Evolutionary conservation across 2,888 invertebrate species (phyloP), one percentile per base, ranked within the genome.

Genomic region (Lithophane ornitopus): DNA sequence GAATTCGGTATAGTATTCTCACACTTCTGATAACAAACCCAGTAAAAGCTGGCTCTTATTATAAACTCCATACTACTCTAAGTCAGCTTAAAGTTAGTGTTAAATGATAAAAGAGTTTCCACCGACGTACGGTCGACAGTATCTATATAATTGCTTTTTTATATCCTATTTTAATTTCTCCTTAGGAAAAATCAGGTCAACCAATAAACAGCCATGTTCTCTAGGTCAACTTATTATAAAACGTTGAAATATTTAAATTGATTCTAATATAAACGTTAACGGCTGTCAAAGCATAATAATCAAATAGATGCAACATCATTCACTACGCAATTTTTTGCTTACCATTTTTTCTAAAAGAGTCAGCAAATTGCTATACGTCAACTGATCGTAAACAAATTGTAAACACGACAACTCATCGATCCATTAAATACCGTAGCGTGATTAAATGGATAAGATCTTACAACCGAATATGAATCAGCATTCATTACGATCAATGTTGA

Each of bases 361-460:
- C 70, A 70, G 7, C 61, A 49, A 63, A 59, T 78, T 73, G 52
- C 12, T 65, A 1, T n/a, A 16, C 44, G 8, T 79, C 19, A n/a
- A 46, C 44, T 65, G 62, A 72, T 61, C 16, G 73, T 65, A 59
- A 46, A 46, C 63, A 71, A 44, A 78, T 72, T 3, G 28, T 72
- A 52, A 71, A 52, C 59, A 72, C n/a, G 52, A 59, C 44, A 46
- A 79, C 59, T 73, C 58, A 79, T 78, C 52, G n/a, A 26, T 56
- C 26, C n/a, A 49, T 71, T 63, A 71, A 71, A 71, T 78, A 58
- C 34, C 49, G 58, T 65, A 39, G 58, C 52, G 39, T 73, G 79
- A 78, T 22, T 79, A 65, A 65, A 65, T 65, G 19, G 12, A 73
- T 54, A 52, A 78, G 49, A 72, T 72, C 63, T 78, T 49, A 44